Percentiles rank a stretch among this genome's conserved stretches.
Evolutionary conservation across 2,113 vertebrate genomes (phyloP).

Genomic region (Myxocyprinus asiaticus): DNA sequence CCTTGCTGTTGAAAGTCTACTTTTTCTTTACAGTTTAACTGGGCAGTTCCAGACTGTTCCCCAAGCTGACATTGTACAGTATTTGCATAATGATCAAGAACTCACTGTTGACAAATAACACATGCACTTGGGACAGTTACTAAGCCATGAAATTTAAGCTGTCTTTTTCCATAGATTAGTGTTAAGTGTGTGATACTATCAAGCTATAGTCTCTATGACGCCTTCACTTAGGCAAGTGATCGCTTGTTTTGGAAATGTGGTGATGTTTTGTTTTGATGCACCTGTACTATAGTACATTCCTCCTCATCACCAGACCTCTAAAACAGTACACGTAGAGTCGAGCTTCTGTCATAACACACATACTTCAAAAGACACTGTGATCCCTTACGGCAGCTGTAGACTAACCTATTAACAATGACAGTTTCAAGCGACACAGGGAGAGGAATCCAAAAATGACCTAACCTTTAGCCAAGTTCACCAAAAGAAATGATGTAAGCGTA

Average conservation of each 20-base stretch:
- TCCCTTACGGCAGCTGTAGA: constrained; percentile 62
- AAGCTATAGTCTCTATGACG: no score
- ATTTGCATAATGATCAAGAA: background rate
- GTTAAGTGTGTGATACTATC: no score
- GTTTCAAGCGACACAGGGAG: background rate
- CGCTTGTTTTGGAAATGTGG: background rate
- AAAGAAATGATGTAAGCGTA: no score
- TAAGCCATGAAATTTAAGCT: background rate
- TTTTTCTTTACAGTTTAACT: no score
- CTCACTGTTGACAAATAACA: background rate
- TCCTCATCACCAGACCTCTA: constrained; percentile 28
- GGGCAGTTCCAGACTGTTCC: no score
- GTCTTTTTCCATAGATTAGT: no score
- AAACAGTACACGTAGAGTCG: background rate
- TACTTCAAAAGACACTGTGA: constrained; percentile 60
- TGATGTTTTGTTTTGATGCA: constrained; percentile 36
- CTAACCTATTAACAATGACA: constrained; percentile 49
- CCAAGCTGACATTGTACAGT: no score
- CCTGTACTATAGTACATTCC: constrained; percentile 5
- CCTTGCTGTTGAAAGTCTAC: no score
- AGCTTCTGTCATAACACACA: constrained; percentile 64
- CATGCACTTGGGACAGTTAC: background rate
- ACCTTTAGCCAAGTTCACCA: no score
- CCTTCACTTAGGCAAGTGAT: background rate
- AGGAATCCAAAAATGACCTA: constrained; percentile 11